Base-by-base conservation (phyloP, 2,797 vertebrate species). In the Anas flavirostris region DNA sequence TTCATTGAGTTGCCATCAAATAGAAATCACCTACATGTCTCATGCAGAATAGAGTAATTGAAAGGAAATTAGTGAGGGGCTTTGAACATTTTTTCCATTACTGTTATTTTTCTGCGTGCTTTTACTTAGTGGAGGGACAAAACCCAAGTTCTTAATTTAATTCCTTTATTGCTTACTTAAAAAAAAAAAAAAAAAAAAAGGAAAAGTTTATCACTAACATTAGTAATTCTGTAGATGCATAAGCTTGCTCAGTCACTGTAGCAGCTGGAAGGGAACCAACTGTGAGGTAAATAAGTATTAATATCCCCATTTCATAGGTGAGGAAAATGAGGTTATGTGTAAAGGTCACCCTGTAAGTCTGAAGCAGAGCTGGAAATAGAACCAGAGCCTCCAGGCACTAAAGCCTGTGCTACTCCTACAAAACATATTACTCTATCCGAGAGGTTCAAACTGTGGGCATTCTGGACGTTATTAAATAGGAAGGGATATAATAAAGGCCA, bases 231-330 rank as follows among this genome's bases (percentile, higher is more conserved):
- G 78, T 90, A 94, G 86, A 72, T 77, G 46, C 50, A 85, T 86
- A 72, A 86, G 86, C 66, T 88, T 95, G 81, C 53, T 90, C 90
- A 90, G 83, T 91, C 88, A 82, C 86, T 33, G 50, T 94, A 94
- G 94, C 95, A 94, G 78, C 91, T 96, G 95, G 90, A 96, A 91
- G 46, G 88, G 91, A 96, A 95, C 95, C 94, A 94, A 94, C 88
- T 94, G 88, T 97, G 96, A 96, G 78, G 90, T 95, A 96, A 96
- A 96, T 96, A 91, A 93, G 74, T 91, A 83, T 95, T 88, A 82
- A 91, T 93, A 90, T 90, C 84, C 70, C 74, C 12, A 75, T 91
- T 95, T 95, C 94, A 72, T 91, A 95, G 74, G 86, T 94, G 91
- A 93, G 90, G 87, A 93, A 81, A 94, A 83, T 88, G 85, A 97